Conservation (phyloP, 2,888 invertebrate species). For the Lycaena phlaeas region DNA sequence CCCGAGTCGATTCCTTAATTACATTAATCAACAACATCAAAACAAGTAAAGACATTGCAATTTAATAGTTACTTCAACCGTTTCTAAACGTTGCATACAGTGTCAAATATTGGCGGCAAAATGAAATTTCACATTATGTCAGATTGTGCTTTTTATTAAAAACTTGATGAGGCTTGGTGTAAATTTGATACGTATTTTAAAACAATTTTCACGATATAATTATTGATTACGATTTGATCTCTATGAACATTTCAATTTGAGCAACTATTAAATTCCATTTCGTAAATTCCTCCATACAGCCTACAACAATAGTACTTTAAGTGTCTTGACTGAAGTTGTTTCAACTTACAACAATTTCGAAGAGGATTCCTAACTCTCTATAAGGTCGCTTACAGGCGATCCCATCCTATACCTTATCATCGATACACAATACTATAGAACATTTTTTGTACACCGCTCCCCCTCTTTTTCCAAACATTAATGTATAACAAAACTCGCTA, state of each 20-base stretch:
- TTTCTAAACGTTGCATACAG: conserved; percentile 15
- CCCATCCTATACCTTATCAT: conserved; percentile 51
- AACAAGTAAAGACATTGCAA: conserved; percentile 57
- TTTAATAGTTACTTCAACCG: conserved; percentile 30
- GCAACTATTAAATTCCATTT: conserved; percentile 30
- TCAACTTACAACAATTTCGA: conserved; percentile 59
- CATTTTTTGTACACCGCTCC: conserved; percentile 56
- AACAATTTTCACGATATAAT: too few relatives aligned
- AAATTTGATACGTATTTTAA: too few relatives aligned
- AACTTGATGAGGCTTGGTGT: too few relatives aligned
- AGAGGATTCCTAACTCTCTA: conserved; percentile 48
- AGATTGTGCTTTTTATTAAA: too few relatives aligned
- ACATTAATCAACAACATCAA: conserved; percentile 70
- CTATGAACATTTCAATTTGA: conserved; percentile 27
- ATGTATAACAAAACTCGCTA: conserved; percentile 31
- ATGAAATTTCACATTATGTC: conserved; percentile 1
- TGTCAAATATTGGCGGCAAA: conserved; percentile 14
- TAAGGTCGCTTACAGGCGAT: conserved; percentile 27
- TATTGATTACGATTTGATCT: too few relatives aligned
- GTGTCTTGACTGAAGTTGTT: conserved; percentile 58
- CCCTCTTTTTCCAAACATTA: conserved; percentile 42
- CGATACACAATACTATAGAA: conserved; percentile 66
- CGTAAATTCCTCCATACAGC: conserved; percentile 30
- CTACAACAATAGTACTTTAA: conserved; percentile 70
- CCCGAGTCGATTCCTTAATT: conserved; percentile 66